phyloP scores from a whole-genome alignment of 2,797 vertebrate genomes.

The Margarornis squamiger region DNA sequence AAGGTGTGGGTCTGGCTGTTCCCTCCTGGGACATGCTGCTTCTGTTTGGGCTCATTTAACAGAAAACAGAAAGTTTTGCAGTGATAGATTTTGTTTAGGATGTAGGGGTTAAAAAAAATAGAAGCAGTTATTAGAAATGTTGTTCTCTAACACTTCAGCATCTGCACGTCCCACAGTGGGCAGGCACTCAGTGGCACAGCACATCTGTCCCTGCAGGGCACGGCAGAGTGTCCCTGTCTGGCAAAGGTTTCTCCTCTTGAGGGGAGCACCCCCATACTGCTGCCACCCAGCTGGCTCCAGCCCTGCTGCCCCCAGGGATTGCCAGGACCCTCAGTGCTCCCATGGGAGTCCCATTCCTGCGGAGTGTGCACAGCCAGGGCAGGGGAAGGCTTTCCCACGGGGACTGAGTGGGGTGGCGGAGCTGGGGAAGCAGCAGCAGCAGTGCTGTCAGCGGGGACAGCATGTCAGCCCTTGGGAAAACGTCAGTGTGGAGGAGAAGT shows the following conservation, averaged over 20 bases:
- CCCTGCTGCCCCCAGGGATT: background rate
- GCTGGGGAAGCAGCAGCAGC: background rate
- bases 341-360: accelerated
- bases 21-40: background rate
- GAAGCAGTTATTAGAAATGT: accelerated
- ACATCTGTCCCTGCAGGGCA: background rate
- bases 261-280: background rate
- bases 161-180: background rate
- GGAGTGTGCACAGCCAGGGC: background rate
- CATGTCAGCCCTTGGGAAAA: background rate
- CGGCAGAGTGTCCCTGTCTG: background rate
- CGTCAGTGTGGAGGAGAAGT: background rate
- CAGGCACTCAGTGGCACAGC: background rate
- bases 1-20: background rate
- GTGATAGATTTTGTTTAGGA: background rate
- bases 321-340: background rate
- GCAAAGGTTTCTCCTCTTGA: background rate
- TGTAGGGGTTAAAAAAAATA: background rate
- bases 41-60: background rate
- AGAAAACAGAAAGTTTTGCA: background rate
- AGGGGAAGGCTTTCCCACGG: background rate
- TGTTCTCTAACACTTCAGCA: no score
- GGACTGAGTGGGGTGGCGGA: accelerated
- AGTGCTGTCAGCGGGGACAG: background rate
- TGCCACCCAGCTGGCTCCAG: background rate